Conservation (phyloP, 1,140 invertebrate genomes). For the Drosophila teissieri region DNA sequence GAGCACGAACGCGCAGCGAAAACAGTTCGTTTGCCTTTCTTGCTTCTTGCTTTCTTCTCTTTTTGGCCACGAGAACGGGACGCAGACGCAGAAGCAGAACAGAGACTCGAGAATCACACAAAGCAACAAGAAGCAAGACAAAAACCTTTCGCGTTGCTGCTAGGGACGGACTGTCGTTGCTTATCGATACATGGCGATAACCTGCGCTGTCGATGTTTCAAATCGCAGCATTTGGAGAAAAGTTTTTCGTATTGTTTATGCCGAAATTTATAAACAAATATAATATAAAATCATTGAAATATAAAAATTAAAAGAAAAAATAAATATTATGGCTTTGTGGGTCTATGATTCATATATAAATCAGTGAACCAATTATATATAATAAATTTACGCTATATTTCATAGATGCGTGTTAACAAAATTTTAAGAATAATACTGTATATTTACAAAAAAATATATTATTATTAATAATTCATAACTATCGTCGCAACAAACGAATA, state of each 20-base stretch:
- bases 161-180: conserved; percentile 7
- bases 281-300: no score
- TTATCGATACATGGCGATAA: conserved; percentile 18
- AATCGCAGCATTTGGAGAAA: not conserved
- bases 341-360: no score
- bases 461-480: not conserved
- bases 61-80: conserved; percentile 45
- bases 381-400: no score
- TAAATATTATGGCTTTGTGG: no score
- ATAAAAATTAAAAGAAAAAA: no score
- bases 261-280: no score
- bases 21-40: conserved; percentile 25
- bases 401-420: no score
- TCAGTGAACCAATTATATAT: no score
- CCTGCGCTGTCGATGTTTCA: not conserved
- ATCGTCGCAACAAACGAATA: no score
- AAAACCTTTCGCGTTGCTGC: conserved; percentile 44
- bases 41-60: not conserved
- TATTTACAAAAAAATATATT: no score
- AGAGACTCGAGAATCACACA: conserved; percentile 33
- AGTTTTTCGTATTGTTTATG: no score
- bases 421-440: no score
- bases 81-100: conserved; percentile 67
- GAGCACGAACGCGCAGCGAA: conserved; percentile 14
- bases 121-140: conserved; percentile 32